Percentiles rank a stretch among this genome's conserved stretches.
Conservation (phyloP, 2,113 vertebrate genomes). For the Peromyscus leucopus region DNA sequence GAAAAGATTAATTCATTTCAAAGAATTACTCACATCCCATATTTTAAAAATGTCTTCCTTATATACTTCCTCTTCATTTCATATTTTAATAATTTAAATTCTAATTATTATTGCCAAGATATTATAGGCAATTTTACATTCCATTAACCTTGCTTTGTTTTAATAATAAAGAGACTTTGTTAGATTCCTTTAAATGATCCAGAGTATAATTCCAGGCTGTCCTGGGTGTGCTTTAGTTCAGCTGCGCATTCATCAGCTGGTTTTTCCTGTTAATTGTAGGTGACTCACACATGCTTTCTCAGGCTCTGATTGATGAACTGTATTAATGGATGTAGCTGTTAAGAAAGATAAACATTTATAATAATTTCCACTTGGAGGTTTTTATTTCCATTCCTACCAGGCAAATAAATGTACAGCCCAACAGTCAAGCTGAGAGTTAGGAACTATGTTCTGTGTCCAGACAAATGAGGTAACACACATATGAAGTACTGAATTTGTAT, state of each 20-base stretch:
- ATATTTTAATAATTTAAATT: conserved; percentile 90
- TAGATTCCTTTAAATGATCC: conserved; percentile 91
- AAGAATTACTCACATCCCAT: conserved; percentile 63
- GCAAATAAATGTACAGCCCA: conserved; percentile 82
- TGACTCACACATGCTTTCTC: conserved; percentile 91
- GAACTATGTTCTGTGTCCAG: neutral
- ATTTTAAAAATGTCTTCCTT: conserved; percentile 78
- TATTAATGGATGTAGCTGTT: conserved; percentile 86
- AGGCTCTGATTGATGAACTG: conserved; percentile 90
- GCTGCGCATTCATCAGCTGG: conserved; percentile 92
- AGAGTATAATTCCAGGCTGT: conserved; percentile 91
- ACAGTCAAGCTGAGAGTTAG: conserved; percentile 53
- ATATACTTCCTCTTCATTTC: conserved; percentile 84
- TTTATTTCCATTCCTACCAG: conserved; percentile 85
- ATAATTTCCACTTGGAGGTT: conserved; percentile 88
- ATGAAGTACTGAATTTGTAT: neutral
- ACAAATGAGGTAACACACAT: conserved; percentile 9
- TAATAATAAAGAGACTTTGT: conserved; percentile 94
- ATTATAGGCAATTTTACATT: conserved; percentile 96
- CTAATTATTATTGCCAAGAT: conserved; percentile 88
- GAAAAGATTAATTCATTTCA: conserved; percentile 81
- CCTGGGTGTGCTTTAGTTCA: conserved; percentile 91
- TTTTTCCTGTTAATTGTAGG: conserved; percentile 93
- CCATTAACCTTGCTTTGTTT: conserved; percentile 95
- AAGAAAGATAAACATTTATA: conserved; percentile 91